A percentile compares a stretch with the other conserved stretches of the same genome.
phyloP scores from a whole-genome alignment of 2,888 invertebrate species.

The Euphydryas editha region DNA sequence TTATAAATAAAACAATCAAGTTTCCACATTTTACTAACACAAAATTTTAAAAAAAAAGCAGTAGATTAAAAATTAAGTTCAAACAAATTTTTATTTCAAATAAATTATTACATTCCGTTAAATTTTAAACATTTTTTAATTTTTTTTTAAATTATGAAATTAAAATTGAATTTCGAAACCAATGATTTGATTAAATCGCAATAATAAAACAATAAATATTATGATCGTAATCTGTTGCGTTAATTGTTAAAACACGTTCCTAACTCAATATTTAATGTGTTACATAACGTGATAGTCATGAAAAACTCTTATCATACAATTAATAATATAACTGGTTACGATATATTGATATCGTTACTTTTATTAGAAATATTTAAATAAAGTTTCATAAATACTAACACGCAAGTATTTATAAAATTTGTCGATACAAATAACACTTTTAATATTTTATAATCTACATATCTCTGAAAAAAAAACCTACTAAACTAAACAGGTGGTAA shows the following conservation, averaged over 20 bases:
- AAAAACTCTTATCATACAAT: constrained; percentile 28
- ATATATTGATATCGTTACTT: constrained; percentile 22
- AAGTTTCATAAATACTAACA: constrained; percentile 16
- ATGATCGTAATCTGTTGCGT: neutral
- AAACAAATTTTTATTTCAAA: too few species aligned
- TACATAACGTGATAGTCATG: constrained; percentile 33
- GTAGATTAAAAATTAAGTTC: too few species aligned
- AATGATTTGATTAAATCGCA: neutral
- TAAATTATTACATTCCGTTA: too few species aligned
- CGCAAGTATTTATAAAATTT: constrained; percentile 7
- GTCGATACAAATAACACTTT: constrained; percentile 4
- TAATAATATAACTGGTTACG: constrained; percentile 33
- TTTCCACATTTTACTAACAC: too few species aligned
- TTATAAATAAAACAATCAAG: too few species aligned
- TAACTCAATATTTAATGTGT: constrained; percentile 8
- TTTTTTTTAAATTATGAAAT: too few species aligned
- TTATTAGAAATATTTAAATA: constrained; percentile 28
- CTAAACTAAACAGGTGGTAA: too few species aligned
- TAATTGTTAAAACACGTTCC: constrained; percentile 11
- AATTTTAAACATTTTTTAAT: too few species aligned
- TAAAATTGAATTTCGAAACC: too few species aligned
- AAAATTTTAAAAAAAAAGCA: too few species aligned
- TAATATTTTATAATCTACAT: too few species aligned
- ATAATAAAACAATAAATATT: neutral
- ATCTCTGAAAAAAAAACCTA: too few species aligned